These are phyloP conservation scores for Listronotus bonariensis DNA, from an alignment of 1,140 invertebrate genomes.

Conservation along the genomic window DNA sequence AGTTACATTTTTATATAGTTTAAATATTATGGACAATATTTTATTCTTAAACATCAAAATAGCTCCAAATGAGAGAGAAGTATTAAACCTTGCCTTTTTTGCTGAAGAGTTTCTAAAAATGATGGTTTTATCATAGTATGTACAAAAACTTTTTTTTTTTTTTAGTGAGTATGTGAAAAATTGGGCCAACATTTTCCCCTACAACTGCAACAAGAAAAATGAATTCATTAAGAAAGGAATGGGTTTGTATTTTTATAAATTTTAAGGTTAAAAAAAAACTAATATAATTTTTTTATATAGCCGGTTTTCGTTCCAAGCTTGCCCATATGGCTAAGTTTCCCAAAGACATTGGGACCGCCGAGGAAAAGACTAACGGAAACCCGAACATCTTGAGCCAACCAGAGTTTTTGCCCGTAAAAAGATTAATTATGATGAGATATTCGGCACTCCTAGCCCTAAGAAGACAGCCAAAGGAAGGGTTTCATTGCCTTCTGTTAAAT, in stretches of 20 bases:
- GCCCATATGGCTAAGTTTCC: slow-evolving; percentile 77
- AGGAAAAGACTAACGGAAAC: slow-evolving; percentile 69
- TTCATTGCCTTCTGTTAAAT: slow-evolving; percentile 7
- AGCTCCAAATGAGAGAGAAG: too few relatives aligned
- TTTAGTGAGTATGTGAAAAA: slow-evolving; percentile 78
- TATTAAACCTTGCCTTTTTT: too few relatives aligned
- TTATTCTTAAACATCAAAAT: too few relatives aligned
- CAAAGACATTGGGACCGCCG: slow-evolving; percentile 70
- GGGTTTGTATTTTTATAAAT: slow-evolving; percentile 62
- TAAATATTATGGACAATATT: too few relatives aligned
- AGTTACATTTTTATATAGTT: too few relatives aligned
- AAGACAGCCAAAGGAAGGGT: slow-evolving; percentile 44
- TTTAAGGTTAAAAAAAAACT: not conserved
- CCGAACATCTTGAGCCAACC: slow-evolving; percentile 65
- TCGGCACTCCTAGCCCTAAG: slow-evolving; percentile 57
- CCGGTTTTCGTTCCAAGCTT: slow-evolving; percentile 64
- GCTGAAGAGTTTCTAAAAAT: too few relatives aligned
- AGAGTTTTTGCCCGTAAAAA: slow-evolving; percentile 64
- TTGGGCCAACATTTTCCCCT: slow-evolving; percentile 71
- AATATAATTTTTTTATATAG: slow-evolving; percentile 48
- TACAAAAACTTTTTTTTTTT: slow-evolving; percentile 52
- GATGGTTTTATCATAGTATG: too few relatives aligned
- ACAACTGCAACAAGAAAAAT: slow-evolving; percentile 75
- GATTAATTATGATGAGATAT: slow-evolving; percentile 58
- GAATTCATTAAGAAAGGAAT: slow-evolving; percentile 80